These are phyloP conservation scores for Drosophila sordidula DNA, from an alignment of 2,888 invertebrate genomes.

Conservation along the genomic window DNA sequence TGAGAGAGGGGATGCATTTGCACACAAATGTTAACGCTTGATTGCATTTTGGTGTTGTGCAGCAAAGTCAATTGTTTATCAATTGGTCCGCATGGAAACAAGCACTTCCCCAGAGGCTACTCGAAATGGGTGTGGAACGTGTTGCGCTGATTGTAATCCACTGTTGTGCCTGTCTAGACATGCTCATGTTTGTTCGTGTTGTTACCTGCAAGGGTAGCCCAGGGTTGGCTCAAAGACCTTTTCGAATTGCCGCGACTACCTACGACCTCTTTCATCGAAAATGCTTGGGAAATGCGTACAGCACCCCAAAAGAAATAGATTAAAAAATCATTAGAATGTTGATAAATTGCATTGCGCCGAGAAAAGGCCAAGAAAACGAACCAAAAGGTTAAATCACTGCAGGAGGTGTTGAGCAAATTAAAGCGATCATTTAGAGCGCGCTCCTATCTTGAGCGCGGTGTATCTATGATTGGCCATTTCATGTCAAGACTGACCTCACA, in stretches of 20 bases:
- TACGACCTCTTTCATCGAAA: constrained; percentile 22
- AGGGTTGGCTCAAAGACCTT: constrained; percentile 33
- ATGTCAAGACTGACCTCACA: constrained; percentile 20
- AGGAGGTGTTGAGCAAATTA: constrained; percentile 67
- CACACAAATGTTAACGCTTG: constrained; percentile 61
- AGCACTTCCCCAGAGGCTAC: constrained; percentile 19
- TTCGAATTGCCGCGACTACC: constrained; percentile 34
- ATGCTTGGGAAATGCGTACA: constrained; percentile 50
- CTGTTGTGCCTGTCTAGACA: constrained; percentile 59
- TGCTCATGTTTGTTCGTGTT: constrained; percentile 33
- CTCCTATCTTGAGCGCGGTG: constrained; percentile 10
- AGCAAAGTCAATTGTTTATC: constrained; percentile 72
- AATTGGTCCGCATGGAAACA: constrained; percentile 58
- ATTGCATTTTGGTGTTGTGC: constrained; percentile 67
- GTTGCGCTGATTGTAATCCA: constrained; percentile 57
- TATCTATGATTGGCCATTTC: constrained; percentile 4
- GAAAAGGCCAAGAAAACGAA: background rate
- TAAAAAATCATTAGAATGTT: constrained; percentile 72
- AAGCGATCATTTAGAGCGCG: constrained; percentile 53
- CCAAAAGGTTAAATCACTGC: constrained; percentile 45
- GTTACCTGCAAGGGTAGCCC: constrained; percentile 43
- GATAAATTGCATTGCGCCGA: constrained; percentile 61
- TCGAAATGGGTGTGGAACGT: constrained; percentile 44
- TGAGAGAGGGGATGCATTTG: constrained; percentile 20
- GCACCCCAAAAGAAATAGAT: constrained; percentile 54